Evolutionary conservation across 2,113 vertebrate species (phyloP).

Genomic region (Rana temporaria): DNA sequence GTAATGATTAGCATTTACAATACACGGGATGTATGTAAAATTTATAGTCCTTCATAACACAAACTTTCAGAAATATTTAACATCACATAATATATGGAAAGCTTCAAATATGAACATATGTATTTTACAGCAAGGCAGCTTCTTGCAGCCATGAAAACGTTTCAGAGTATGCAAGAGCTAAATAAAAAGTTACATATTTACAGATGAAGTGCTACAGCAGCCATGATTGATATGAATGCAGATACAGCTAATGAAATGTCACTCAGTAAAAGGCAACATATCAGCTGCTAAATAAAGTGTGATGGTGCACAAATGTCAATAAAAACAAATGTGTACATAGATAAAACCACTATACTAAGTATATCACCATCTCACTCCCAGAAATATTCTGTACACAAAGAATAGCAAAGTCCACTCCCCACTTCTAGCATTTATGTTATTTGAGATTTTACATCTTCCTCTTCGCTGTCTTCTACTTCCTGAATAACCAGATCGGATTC

Average conservation of each 20-base stretch:
- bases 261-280: not conserved
- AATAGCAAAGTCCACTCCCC: not conserved
- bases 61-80: slow-evolving; percentile 9
- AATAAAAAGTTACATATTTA: not conserved
- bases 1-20: not conserved
- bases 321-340: not conserved
- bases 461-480: slow-evolving; percentile 94
- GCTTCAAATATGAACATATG: not conserved
- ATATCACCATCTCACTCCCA: not conserved
- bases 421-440: not conserved
- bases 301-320: slow-evolving; percentile 8
- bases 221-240: not conserved
- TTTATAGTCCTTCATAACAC: slow-evolving; percentile 20
- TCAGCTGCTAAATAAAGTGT: not conserved
- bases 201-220: not conserved
- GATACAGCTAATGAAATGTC: not conserved
- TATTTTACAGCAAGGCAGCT: not conserved
- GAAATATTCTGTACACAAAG: not conserved
- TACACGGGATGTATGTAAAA: not conserved
- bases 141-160: too few relatives aligned
- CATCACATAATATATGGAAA: slow-evolving; percentile 5
- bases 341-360: slow-evolving; percentile 4
- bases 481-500: slow-evolving; percentile 92
- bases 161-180: too few relatives aligned
- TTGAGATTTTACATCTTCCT: slow-evolving; percentile 69